A percentile compares a stretch with the other conserved stretches of the same genome.
Conservation (phyloP, 2,113 vertebrate genomes). For the Prietella phreatophila region DNA sequence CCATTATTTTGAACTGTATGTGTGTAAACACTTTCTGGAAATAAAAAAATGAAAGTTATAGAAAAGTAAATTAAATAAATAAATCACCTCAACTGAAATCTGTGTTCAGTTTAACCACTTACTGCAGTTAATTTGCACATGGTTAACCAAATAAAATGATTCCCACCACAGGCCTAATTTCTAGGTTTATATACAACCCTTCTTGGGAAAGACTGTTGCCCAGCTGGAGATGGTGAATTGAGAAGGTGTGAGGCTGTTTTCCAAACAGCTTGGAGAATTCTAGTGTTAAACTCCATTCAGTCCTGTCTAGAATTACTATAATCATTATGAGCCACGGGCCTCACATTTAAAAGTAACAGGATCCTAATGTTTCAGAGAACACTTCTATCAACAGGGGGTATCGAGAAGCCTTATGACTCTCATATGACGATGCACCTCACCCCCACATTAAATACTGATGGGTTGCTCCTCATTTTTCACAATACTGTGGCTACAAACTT, state of each 20-base stretch:
- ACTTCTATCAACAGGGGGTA: neutral
- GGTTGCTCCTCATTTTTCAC: neutral
- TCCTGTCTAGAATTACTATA: neutral
- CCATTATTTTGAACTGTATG: neutral
- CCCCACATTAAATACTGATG: neutral
- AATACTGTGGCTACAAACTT: neutral
- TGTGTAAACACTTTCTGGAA: neutral
- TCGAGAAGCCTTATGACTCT: neutral
- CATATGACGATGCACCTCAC: neutral
- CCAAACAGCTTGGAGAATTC: neutral
- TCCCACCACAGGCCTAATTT: neutral
- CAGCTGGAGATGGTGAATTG: neutral
- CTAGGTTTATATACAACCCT: constrained; percentile 34
- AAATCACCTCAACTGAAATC: neutral
- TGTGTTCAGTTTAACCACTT: neutral
- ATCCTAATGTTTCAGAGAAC: constrained; percentile 2
- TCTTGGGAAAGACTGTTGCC: neutral
- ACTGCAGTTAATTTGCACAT: neutral
- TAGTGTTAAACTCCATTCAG: neutral
- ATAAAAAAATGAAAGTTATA: neutral
- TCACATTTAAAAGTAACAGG: constrained; percentile 14
- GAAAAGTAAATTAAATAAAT: neutral
- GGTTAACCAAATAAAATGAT: neutral
- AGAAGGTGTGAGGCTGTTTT: constrained; percentile 8
- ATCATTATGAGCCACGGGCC: neutral